Base-by-base conservation (phyloP, 1,140 invertebrate genomes). In the Drosophila orosa region DNA sequence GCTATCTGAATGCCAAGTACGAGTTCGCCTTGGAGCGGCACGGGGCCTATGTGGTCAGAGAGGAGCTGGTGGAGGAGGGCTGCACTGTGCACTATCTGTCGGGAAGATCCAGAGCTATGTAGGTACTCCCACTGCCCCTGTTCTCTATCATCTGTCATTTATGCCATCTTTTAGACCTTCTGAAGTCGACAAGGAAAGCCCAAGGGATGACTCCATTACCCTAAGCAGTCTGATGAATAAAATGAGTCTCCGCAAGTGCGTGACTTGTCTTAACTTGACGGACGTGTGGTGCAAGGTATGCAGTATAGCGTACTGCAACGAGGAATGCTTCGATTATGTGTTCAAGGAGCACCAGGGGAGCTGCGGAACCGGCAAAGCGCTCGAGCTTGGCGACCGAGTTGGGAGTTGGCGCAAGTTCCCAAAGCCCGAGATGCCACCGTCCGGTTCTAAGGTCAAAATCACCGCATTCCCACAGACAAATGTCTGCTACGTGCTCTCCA, bases 401-500 rank as follows among this genome's bases (percentile, higher is more conserved):
- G 6, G 24, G 1, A 2, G 25, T 24, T 2, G 50, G 1, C 50
- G 13, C 13, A 44, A 37, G 24, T 60, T 29, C 0, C 19, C 45
- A 6, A 39, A 56, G 4, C 3, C 77, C 4, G 45, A 42, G 22
- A 12, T 90, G 29, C 90, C 86, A 0, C 52, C 55, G 0, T 69
- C 69, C 3, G 76, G 78, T 0, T 44, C 45, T 17, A 65, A 27
- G 15, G 91, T 92, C 2, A 68, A 65, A 10, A 85, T 92, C 17
- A 91, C 91, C 0, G 68, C 85, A 1, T 82, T 92, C 10, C 66
- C 71, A 19, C 90, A 91, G 48, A 78, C 72, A 1, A 90, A 91
- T 50, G 61, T 91, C 12, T 57, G 85, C 7, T 92, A 90, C 55
- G 61, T 92, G 19, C 80, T 85, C 9, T 79, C 91, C 15, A 58